phyloP scores from a whole-genome alignment of 1,140 invertebrate species.

The Vollenhovia emeryi region DNA sequence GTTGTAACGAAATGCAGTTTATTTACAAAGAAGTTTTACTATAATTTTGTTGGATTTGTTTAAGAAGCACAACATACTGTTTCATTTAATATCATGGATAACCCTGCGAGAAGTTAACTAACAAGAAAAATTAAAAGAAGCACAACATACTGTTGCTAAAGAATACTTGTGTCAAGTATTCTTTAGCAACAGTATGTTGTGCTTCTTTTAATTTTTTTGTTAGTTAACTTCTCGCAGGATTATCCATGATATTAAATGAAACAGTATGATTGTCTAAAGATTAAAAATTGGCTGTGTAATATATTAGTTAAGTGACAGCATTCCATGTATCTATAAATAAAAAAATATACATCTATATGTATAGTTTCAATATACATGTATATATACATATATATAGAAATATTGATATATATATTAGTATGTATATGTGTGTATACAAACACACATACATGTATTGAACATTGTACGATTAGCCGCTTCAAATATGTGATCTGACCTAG shows the following conservation, averaged over 20 bases:
- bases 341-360: not conserved
- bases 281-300: slow-evolving; percentile 45
- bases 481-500: not conserved
- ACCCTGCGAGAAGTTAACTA: not conserved
- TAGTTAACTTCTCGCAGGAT: not conserved
- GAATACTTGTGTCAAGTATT: slow-evolving; percentile 16
- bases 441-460: not conserved
- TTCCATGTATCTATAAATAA: slow-evolving; percentile 25
- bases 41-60: slow-evolving; percentile 23
- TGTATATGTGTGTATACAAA: not conserved
- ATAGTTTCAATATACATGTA: not conserved
- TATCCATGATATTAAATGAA: slow-evolving; percentile 16
- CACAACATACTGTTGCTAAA: not conserved
- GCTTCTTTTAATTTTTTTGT: slow-evolving; percentile 12
- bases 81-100: slow-evolving; percentile 16
- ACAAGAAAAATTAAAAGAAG: slow-evolving; percentile 19
- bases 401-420: not conserved
- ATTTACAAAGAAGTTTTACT: slow-evolving; percentile 31
- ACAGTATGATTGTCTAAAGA: slow-evolving; percentile 40
- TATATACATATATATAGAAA: not conserved
- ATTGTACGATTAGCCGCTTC: not conserved
- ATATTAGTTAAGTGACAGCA: slow-evolving; percentile 31
- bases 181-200: not conserved
- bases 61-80: slow-evolving; percentile 37
- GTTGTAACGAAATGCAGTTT: slow-evolving; percentile 17